Evolutionary conservation across 2,113 vertebrate species (phyloP), one percentile per base, ranked within the genome.

Genomic region (Dipodomys ordii): DNA sequence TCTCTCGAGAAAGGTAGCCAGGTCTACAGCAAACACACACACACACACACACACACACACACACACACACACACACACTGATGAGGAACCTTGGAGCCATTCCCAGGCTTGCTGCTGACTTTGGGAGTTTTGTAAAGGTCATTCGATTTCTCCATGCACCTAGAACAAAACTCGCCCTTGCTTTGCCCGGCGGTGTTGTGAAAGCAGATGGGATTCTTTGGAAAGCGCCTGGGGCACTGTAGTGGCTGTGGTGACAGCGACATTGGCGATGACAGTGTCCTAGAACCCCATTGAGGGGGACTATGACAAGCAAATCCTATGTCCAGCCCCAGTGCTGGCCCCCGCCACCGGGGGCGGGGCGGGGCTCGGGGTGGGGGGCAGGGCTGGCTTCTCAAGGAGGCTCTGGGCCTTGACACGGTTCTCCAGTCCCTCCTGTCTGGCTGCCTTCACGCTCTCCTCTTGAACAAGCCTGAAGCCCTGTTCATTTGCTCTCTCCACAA

Each of bases 21-120:
- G 68, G 73, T 62, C 80, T 65, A 87, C 44, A 53, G 90, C 57
- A 87, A 77, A 39, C 39, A 39, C 39, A 39, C 39, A 39, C 39
- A 39, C 39, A 39, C 39, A 39, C 39, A 39, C 39, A 39, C 39
- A 39, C 39, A 39, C 39, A 49, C 49, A 57, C 53, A 57, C 53
- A 57, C 53, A 57, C 53, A 57, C 53, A 57, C 53, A 87, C 62
- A 11, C 3, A 78, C 53, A 49, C 30, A 67, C 22, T 53, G 60
- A 64, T 3, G 25, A 35, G 16, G 74, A 64, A 72, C 22, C 90
- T 82, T 84, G 92, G 84, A 39, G 67, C n/a, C 22, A 53, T 35
- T 94, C 88, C 91, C 83, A 81, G 91, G 79, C 46, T 64, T 85
- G 73, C 74, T 71, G 81, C 78, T 93, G 91, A 78, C 74, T 78